Evolutionary conservation across 2,888 invertebrate species (phyloP).

Genomic region (Galeopsomyia nigrocyanea): DNA sequence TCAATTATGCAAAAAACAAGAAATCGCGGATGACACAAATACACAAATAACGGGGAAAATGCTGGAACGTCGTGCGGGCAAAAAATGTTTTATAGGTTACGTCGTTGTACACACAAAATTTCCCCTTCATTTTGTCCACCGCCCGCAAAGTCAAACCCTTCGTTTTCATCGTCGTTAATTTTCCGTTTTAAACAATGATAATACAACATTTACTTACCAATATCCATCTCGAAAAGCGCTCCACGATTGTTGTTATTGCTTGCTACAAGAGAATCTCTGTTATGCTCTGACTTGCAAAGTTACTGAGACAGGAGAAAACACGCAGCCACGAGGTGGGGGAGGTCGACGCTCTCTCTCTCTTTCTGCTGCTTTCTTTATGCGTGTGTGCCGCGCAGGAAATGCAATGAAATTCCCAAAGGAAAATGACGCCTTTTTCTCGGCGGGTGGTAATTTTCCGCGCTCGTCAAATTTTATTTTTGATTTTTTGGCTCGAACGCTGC

Average conservation of each 20-base stretch:
- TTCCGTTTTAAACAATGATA: neutral
- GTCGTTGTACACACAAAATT: conserved; percentile 1
- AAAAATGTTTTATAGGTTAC: conserved; percentile 33
- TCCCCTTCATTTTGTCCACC: neutral
- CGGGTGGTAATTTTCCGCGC: no score
- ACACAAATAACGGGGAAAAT: conserved; percentile 14
- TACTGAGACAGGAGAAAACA: neutral
- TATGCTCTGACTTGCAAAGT: conserved; percentile 33
- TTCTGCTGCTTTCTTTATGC: no score
- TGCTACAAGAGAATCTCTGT: neutral
- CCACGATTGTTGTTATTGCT: conserved; percentile 33
- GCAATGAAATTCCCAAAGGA: no score
- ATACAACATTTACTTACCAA: conserved; percentile 21
- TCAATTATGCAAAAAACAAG: neutral
- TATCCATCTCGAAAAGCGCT: conserved; percentile 40
- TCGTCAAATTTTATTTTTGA: no score
- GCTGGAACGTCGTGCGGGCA: neutral
- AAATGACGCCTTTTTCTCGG: no score
- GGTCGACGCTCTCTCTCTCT: no score
- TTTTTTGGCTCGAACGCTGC: no score
- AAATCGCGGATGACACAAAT: neutral
- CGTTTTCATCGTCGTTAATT: neutral
- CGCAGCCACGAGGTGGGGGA: neutral
- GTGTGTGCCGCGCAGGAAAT: no score
- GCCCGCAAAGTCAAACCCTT: neutral